Conservation (phyloP, 2,888 invertebrate species). For the Nephrotoma guestfalica region DNA sequence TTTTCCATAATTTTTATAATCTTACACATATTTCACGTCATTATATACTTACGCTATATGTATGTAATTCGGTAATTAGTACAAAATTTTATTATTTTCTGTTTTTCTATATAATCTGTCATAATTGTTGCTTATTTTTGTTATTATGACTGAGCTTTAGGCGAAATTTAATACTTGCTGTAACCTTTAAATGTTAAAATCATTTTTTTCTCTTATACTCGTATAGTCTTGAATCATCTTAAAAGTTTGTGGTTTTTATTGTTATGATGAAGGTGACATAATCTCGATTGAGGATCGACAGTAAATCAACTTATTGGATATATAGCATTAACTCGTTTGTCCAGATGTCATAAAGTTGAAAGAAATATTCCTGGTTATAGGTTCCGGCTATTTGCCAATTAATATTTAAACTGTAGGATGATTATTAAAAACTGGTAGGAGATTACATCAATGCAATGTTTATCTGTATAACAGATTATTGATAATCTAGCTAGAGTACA, state of each 20-base stretch:
- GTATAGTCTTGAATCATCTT: background rate
- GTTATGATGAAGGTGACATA: background rate
- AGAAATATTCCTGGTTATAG: no score
- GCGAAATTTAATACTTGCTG: background rate
- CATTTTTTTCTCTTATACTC: background rate
- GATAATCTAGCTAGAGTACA: no score
- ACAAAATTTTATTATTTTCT: background rate
- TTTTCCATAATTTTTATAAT: background rate
- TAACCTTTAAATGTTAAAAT: background rate
- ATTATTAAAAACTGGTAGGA: no score
- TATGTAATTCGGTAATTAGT: background rate
- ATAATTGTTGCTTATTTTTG: background rate
- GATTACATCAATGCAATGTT: no score
- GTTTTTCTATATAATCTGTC: background rate
- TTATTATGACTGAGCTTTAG: background rate
- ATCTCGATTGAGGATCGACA: background rate
- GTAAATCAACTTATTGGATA: no score
- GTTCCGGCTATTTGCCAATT: no score
- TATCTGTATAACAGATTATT: no score
- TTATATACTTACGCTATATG: no score
- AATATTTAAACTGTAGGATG: no score
- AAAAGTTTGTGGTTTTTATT: background rate
- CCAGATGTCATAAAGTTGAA: no score
- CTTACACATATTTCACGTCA: background rate
- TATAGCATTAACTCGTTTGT: no score